Evolutionary conservation across 2,113 vertebrate genomes (phyloP).

Genomic region (Hippocampus abdominalis): DNA sequence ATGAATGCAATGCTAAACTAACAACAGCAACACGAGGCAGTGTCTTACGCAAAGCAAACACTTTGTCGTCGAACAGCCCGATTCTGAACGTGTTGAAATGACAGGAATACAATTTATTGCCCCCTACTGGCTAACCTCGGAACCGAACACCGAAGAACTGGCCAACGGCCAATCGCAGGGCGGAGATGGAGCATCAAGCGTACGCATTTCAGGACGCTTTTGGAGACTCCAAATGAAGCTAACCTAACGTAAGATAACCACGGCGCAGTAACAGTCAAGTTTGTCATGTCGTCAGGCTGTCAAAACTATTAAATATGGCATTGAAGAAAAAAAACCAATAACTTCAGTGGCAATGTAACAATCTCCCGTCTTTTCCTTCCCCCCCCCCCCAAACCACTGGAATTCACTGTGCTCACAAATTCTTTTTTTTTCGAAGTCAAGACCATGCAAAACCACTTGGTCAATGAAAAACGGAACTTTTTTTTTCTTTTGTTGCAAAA

Average conservation of each 20-base stretch:
- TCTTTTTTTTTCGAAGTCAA: background rate
- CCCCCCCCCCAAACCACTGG: background rate
- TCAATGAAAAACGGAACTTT: background rate
- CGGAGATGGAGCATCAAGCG: no score
- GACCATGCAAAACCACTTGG: background rate
- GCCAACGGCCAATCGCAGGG: no score
- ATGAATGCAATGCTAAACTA: slow-evolving; percentile 45
- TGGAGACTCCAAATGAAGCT: no score
- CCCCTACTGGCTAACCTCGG: background rate
- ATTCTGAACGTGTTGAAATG: background rate
- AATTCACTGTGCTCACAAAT: background rate
- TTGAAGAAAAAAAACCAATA: slow-evolving; percentile 22
- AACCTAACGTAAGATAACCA: background rate
- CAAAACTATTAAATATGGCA: slow-evolving; percentile 38
- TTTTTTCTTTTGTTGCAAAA: background rate
- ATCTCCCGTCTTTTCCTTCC: background rate
- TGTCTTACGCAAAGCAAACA: slow-evolving; percentile 36
- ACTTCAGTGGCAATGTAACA: slow-evolving; percentile 43
- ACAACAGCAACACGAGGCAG: slow-evolving; percentile 44
- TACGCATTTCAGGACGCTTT: no score
- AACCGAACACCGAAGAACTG: no score
- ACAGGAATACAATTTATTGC: background rate
- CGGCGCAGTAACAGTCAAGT: background rate
- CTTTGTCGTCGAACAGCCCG: background rate
- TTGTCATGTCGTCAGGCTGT: background rate